Base-by-base conservation (phyloP, 2,888 invertebrate genomes). In the Fragum sueziense region DNA sequence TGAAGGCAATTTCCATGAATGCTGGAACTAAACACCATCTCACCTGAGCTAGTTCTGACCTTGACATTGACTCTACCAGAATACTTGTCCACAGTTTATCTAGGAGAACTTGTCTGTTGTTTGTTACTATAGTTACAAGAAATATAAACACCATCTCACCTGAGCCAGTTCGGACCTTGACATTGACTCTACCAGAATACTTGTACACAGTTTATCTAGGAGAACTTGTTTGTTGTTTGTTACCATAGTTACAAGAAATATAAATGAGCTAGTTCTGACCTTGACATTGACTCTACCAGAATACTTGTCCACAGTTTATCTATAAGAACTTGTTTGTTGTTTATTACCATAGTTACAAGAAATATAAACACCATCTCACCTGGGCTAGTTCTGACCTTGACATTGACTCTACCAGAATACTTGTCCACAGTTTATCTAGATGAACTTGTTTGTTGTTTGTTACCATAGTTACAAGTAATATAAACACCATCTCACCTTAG, bases 51-150 rank as follows among this genome's bases (percentile, higher is more conserved):
- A 98, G 94, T 93, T 98, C 98, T 0, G 95, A 94, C 61, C 95
- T 94, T 0, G 96, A 95, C 29, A 98, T 93, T 0, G 97, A 96
- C 85, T 97, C 96, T 4, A 98, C 95, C 85, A 96, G 96, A 51
- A 98, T 95, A 91, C 96, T 96, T 17, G 96, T 95, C 93, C 97
- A 95, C 92, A 97, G 95, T 92, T 97, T 97, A 90, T 97, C 96
- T 59, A 98, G 93, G 51, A 97, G 87, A 88, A 25, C 87, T 79
- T 54, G 85, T 84, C 37, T 90, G 88, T 80, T 90, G 89, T 37
- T 93, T 94, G n/a, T n/a, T n/a, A n/a, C n/a, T n/a, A n/a, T n/a
- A n/a, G n/a, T n/a, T n/a, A n/a, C n/a, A n/a, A n/a, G n/a, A n/a
- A n/a, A n/a, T n/a, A n/a, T n/a, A n/a, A n/a, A n/a, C n/a, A n/a